phyloP scores from a whole-genome alignment of 1,140 invertebrate species.

The Pteromalus puparum region DNA sequence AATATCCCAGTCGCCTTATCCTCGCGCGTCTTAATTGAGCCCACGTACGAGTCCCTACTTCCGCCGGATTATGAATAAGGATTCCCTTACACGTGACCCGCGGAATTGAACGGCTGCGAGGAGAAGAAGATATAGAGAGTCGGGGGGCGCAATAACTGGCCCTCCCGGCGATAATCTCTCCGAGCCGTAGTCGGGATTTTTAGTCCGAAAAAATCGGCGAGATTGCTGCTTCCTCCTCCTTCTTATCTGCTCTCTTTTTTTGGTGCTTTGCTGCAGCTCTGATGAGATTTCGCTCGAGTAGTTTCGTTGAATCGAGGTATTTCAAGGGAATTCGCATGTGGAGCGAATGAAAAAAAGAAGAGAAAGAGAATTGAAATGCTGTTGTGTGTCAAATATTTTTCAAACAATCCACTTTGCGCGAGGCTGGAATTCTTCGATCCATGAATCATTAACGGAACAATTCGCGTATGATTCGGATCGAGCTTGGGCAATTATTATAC shows the following conservation, averaged over 20 bases:
- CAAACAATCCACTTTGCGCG: too few species aligned
- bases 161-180: conserved; percentile 15
- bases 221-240: not conserved
- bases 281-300: not conserved
- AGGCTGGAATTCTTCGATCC: too few species aligned
- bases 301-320: not conserved
- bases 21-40: not conserved
- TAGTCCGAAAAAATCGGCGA: conserved; percentile 7
- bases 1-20: conserved; percentile 5
- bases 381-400: not conserved
- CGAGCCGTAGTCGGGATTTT: not conserved
- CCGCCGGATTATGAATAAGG: conserved; percentile 40
- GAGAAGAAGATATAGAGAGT: not conserved
- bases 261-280: not conserved
- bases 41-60: conserved; percentile 26
- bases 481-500: not conserved
- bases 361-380: not conserved
- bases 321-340: too few species aligned
- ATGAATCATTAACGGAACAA: too few species aligned
- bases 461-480: too few species aligned
- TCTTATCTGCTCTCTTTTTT: not conserved
- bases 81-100: conserved; percentile 30
- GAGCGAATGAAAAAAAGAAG: too few species aligned
- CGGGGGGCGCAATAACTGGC: not conserved
- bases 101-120: not conserved